Percentiles rank a stretch among this genome's conserved stretches.
phyloP scores from a whole-genome alignment of 2,797 vertebrate species.

The Alfaro cultratus region DNA sequence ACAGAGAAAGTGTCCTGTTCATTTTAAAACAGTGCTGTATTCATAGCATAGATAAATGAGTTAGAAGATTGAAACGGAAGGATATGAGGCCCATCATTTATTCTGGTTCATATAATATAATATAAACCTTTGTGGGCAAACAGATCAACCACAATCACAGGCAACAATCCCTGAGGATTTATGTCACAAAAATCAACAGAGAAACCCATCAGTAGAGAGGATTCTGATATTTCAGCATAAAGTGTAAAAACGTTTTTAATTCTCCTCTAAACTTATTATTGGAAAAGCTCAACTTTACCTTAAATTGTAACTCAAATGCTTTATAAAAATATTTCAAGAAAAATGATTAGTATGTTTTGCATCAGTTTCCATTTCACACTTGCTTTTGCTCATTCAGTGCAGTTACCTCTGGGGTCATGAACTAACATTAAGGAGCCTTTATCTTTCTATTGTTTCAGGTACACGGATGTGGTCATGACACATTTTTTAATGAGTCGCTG shows the following conservation, averaged over 20 bases:
- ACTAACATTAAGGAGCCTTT: neutral
- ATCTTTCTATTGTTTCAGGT: neutral
- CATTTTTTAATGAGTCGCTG: neutral
- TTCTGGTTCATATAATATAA: constrained; percentile 30
- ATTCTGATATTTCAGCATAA: neutral
- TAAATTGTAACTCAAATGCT: neutral
- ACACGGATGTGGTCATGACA: neutral
- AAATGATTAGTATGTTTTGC: too few relatives aligned
- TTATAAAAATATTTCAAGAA: neutral
- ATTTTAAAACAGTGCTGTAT: constrained; percentile 18
- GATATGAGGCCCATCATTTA: constrained; percentile 34
- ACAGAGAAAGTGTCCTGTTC: constrained; percentile 39
- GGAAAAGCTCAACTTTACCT: neutral
- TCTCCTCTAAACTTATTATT: neutral
- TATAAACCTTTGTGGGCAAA: constrained; percentile 7
- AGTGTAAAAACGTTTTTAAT: neutral
- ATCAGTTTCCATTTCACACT: neutral
- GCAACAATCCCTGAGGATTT: neutral
- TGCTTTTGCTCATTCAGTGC: neutral
- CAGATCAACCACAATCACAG: constrained; percentile 3
- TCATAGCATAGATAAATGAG: constrained; percentile 25
- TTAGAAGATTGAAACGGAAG: constrained; percentile 34
- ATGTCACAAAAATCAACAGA: neutral
- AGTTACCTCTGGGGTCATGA: neutral
- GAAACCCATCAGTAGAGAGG: neutral